Conservation (phyloP, 2,797 vertebrate species). For the Orientallactaga sibirica region DNA sequence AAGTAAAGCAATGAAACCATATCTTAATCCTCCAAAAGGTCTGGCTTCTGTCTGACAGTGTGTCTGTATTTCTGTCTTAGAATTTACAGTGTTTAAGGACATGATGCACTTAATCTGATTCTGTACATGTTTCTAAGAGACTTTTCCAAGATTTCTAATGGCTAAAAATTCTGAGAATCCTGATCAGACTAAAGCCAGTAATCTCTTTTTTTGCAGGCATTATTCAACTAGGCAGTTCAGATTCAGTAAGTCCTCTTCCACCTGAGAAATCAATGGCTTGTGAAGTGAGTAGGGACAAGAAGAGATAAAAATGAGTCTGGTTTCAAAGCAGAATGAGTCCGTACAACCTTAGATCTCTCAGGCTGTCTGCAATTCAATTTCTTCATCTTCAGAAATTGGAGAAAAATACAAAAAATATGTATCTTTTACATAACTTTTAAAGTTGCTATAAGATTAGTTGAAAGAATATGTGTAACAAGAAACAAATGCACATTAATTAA, state of each 20-base stretch:
- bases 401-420: not conserved
- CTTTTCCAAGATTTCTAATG: not conserved
- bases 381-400: conserved; percentile 16
- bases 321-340: conserved; percentile 22
- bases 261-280: not conserved
- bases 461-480: conserved; percentile 8
- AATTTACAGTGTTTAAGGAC: not conserved
- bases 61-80: not conserved
- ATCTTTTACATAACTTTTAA: not conserved
- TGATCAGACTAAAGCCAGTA: not conserved
- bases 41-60: not conserved
- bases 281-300: not conserved
- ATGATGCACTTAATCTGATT: not conserved
- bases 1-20: not conserved
- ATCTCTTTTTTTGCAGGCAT: conserved; percentile 18
- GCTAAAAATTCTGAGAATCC: not conserved
- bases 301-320: not conserved
- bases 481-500: not conserved
- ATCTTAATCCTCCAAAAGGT: not conserved
- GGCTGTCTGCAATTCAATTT: not conserved
- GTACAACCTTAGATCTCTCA: not conserved
- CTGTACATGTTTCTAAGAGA: not conserved
- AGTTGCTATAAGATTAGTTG: conserved; percentile 21
- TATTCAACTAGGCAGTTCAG: not conserved
- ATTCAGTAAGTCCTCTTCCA: not conserved